Base-by-base conservation (phyloP, 2,888 invertebrate species). In the Parnassius smintheus region DNA sequence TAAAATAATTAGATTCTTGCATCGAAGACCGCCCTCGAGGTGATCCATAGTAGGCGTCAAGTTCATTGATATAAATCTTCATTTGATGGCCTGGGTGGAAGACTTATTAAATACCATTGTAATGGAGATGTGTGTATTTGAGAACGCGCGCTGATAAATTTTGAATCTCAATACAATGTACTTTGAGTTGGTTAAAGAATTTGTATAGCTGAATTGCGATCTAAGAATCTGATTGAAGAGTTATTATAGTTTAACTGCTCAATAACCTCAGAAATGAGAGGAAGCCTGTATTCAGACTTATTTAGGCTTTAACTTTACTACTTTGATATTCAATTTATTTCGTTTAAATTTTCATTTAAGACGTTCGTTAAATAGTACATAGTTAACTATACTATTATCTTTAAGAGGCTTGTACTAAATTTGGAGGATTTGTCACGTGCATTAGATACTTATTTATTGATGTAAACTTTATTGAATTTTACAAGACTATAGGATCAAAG, bases 31-130 rank as follows among this genome's bases (percentile, higher is more conserved):
- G 51, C 52, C 52, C 44, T 46, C 42, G 13, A 9, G 46, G 46
- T 57, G 44, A 57, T 49, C 44, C 54, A 3, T 18, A 18, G 59
- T 63, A 35, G 63, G 58, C 46, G 63, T 58, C 54, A 44, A 13
- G 52, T 42, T 25, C 53, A 52, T 62, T 59, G 63, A 63, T 59
- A 63, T 51, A 46, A 59, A 63, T 63, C 62, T 62, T 42, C 56
- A 25, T 61, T 50, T 54, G 55, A 59, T 55, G 49, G 41, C 51
- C 59, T 44, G 63, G 54, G 44, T 12, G 41, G 18, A 42, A 12
- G 11, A 48, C 54, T 55, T 59, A 62, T 59, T 44, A 50, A 57
- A 54, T 54, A 22, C 25, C 45, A 62, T 59, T 62, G 59, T 59
- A 22, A 25, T 10, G 35, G 44, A 51, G 45, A 45, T 59, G 46